Base-by-base conservation (phyloP, 2,113 vertebrate species). In the Puntigrus tetrazona region DNA sequence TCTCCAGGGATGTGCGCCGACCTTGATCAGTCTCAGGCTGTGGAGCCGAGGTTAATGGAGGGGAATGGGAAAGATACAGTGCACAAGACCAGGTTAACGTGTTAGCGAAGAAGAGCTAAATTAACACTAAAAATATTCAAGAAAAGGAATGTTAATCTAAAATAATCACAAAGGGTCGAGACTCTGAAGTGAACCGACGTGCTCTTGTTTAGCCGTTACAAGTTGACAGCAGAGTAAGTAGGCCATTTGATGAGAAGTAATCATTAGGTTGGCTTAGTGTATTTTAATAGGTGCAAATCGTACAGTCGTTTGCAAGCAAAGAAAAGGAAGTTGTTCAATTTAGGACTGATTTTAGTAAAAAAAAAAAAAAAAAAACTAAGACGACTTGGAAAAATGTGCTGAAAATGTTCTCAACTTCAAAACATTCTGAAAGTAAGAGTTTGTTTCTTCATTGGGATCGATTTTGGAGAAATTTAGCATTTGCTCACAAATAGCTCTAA, bases 1-100 rank as follows among this genome's bases (percentile, higher is more conserved):
- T 99, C 97, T 99, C 97, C 96, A 99, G 94, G 87, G 98, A 99
- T 87, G 97, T 99, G 93, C 98, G 97, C 90, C 97, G 95, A 82
- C 97, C 97, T 95, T 98, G 97, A 91, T 98, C 97, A 86, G 94
- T 96, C 92, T 99, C 97, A 94, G 95, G 95, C 98, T 99, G 94
- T 90, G 90, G 74, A 85, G 16, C 18, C 78, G 90, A 83, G 27
- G 88, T 91, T 86, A 87, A 91, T 88, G 89, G 80, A 89, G 6
- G 34, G 61, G 73, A 76, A 78, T 34, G 29, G 27, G 92, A 76
- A 50, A 69, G 31, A 43, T 7, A 50, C 57, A 80, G 67, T 4
- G 34, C 25, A 29, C 73, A 41, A 41, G 38, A 76, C 11, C 47
- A 59, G 7, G 61, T 67, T 67, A 43, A 38, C 27, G 45, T 13